A percentile compares a stretch with the other conserved stretches of the same genome.
phyloP scores from a whole-genome alignment of 1,140 invertebrate species.

The Bilobella aurantiaca region DNA sequence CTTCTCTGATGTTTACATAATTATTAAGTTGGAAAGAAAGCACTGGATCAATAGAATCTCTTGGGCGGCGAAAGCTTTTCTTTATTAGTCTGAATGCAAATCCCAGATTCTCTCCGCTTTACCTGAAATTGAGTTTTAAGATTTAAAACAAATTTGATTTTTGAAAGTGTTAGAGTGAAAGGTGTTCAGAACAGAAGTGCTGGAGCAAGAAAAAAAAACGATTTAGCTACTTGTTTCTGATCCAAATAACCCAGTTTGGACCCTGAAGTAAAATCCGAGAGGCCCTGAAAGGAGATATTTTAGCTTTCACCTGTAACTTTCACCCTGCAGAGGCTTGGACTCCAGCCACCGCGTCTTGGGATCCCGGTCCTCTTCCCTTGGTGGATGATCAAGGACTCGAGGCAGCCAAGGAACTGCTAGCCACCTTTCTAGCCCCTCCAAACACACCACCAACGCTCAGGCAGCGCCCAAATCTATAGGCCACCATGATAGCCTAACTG shows the following conservation, averaged over 20 bases:
- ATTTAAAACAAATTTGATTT: too few relatives aligned
- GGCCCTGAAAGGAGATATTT: background rate
- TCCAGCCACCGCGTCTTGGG: background rate
- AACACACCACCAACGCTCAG: background rate
- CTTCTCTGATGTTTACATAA: too few relatives aligned
- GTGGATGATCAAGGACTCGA: background rate
- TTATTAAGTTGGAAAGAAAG: too few relatives aligned
- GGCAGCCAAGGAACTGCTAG: background rate
- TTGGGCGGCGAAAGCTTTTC: too few relatives aligned
- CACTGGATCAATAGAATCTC: too few relatives aligned
- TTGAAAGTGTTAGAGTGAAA: too few relatives aligned
- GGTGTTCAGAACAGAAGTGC: background rate
- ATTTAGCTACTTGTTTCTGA: background rate
- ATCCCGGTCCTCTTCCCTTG: background rate
- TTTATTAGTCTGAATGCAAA: too few relatives aligned
- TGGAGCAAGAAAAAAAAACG: background rate
- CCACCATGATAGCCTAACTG: too few relatives aligned
- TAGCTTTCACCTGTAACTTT: background rate
- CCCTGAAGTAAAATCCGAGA: slow-evolving; percentile 1
- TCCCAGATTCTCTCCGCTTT: too few relatives aligned
- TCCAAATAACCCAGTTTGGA: background rate
- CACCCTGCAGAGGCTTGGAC: background rate
- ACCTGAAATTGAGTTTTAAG: too few relatives aligned
- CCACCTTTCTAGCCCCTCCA: background rate
- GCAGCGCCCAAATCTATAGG: background rate